These are phyloP conservation scores for Tanytarsus gracilentus DNA, from an alignment of 2,888 invertebrate genomes.

Conservation along the genomic window DNA sequence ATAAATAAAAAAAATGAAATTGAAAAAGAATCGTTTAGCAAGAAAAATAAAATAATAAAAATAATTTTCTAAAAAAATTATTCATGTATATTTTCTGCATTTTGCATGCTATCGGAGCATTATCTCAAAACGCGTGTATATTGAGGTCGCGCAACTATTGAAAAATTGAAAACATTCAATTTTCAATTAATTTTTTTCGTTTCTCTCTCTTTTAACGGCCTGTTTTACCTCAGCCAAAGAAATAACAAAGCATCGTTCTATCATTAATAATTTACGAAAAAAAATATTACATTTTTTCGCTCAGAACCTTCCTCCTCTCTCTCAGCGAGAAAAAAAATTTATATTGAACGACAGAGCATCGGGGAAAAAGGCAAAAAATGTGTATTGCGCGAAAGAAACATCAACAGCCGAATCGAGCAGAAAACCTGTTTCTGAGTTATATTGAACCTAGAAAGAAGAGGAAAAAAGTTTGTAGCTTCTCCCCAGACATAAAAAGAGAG, in stretches of 20 bases:
- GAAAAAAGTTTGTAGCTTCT: conserved; percentile 5
- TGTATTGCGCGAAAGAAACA: conserved; percentile 10
- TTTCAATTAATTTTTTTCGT: conserved; percentile 18
- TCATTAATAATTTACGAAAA: conserved; percentile 19
- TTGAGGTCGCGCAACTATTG: conserved; percentile 20
- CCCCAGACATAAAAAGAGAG: background rate
- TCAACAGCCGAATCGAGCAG: conserved; percentile 11
- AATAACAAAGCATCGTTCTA: conserved; percentile 13
- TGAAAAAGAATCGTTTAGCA: too few relatives aligned
- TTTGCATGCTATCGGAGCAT: too few relatives aligned
- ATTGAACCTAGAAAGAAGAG: conserved; percentile 4
- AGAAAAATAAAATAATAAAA: conserved; percentile 24
- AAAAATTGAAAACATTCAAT: conserved; percentile 13
- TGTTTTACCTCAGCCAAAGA: background rate
- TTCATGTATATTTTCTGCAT: background rate
- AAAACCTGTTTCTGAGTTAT: conserved; percentile 26
- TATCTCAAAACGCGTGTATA: background rate
- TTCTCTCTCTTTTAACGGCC: background rate
- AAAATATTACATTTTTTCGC: conserved; percentile 22
- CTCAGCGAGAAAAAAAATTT: background rate
- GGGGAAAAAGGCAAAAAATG: conserved; percentile 2
- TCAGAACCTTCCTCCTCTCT: background rate
- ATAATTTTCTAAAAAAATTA: conserved; percentile 11
- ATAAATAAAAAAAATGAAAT: background rate
- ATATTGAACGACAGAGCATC: conserved; percentile 11